Evolutionary conservation across 2,113 vertebrate genomes (phyloP), one percentile per base, ranked within the genome.

Genomic region (Rynchops niger): DNA sequence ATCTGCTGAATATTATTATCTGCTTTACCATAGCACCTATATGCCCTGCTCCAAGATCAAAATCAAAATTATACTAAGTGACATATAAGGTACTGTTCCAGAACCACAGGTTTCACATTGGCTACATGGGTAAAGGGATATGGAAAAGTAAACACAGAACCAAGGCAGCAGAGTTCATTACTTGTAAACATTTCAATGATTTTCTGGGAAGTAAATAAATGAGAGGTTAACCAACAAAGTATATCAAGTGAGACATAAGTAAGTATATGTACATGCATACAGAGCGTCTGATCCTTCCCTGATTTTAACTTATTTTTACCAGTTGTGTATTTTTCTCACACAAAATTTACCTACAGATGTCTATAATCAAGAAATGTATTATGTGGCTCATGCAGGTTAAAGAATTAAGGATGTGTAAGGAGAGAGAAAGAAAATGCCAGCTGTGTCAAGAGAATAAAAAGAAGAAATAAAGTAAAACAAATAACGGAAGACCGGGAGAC

Each of bases 1-100:
- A 95, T 50, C 67, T 90, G 84, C 34, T 94, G 70, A 82, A 91
- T 82, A 79, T 72, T 82, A 78, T 66, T 78, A 94, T 78, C 62
- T 82, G 74, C 55, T 88, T 90, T 83, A 82, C 82, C 2, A 0
- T 27, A 43, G 32, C 55, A 92, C 71, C 63, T 88, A 25, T 45
- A 81, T 40, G 58, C 26, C n/a, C 38, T 50, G 9, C n/a, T 56
- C 49, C 58, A 49, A 82, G 73, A 90, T 42, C 45, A 83, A 79
- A 80, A 92, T 73, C 42, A 38, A 58, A 77, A 72, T 63, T 45
- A 42, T 47, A 42, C 74, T 30, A 88, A 91, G 73, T 26, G 29
- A 81, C n/a, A 72, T 7, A 49, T 2, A 79, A 76, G 29, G 38
- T 29, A 13, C 12, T 45, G 45, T n/a, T 88, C 38, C 50, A 67